Evolutionary conservation across 2,797 vertebrate genomes (phyloP).

Genomic region (Macropus fuliginosus): DNA sequence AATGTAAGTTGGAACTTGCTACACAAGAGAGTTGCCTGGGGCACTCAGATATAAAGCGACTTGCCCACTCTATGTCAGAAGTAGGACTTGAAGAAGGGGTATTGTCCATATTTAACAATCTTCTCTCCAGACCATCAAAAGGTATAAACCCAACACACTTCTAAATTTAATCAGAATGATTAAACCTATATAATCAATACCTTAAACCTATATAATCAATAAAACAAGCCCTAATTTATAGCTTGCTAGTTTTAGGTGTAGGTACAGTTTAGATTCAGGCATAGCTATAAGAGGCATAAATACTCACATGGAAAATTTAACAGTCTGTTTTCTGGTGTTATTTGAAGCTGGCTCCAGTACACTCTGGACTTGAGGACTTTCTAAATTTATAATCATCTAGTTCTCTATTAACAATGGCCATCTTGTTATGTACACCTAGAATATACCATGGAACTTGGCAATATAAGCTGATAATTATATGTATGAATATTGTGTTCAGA

Average conservation of each 20-base stretch:
- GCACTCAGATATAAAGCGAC: background rate
- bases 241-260: background rate
- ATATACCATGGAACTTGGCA: background rate
- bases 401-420: background rate
- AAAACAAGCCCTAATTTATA: background rate
- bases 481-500: background rate
- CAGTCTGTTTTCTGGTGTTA: background rate
- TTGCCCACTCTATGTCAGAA: background rate
- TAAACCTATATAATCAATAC: background rate
- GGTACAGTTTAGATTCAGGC: background rate
- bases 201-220: background rate
- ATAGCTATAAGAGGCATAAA: background rate
- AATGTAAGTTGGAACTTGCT: background rate
- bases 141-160: background rate
- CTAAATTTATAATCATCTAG: background rate
- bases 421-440: background rate
- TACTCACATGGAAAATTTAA: background rate
- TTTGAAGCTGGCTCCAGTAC: background rate
- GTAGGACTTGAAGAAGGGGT: background rate
- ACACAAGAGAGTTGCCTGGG: background rate
- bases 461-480: background rate
- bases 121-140: background rate
- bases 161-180: background rate
- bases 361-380: background rate
- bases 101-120: background rate